Evolutionary conservation across 2,888 invertebrate species (phyloP), one percentile per base, ranked within the genome.

Genomic region (Sminthurinus aureus): DNA sequence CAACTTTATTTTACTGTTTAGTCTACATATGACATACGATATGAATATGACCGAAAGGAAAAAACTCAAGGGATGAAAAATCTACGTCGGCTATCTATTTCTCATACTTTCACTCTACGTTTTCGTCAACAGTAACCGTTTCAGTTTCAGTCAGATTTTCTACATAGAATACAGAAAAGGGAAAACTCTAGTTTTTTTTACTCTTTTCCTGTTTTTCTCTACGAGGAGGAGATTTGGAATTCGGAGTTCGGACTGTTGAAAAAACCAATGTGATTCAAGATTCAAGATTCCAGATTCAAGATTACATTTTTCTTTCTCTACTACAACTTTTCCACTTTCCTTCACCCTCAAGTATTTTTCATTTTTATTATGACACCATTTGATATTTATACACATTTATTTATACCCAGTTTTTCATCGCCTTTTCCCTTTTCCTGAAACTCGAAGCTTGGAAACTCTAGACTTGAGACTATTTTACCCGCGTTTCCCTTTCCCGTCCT

Each of bases 311-410:
- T 38, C 38, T 38, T 38, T 4, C 38, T 38, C 38, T 38, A 38
- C 38, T 4, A 38, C 22, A 73, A 73, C 73, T 73, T 58, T 58
- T 58, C 58, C 58, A 58, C 58, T 58, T 58, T 13, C 4, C 58
- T 58, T 58, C 58, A 58, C 58, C 58, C 73, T 15, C 11, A 22
- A 24, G 73, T 73, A 73, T 73, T 73, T 26, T 73, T 38, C 73
- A 22, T 73, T 69, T 73, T 73, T 73, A 73, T 73, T 73, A 73
- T 73, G 38, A 73, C 73, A 73, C 73, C 73, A 73, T 73, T 69
- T 58, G 58, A 58, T 58, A 58, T 58, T 58, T 11, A 58, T 58
- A 58, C 18, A 15, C 58, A 58, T 58, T 13, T 58, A 18, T 58
- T 13, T 58, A 18, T 58, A 58, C 58, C 58, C 38, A 4, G 1